Percentiles rank a stretch among this genome's conserved stretches.
These are phyloP conservation scores for Zoanthus gigantus DNA, from an alignment of 92 coral and sea anemone genomes.

Conservation along the genomic window DNA sequence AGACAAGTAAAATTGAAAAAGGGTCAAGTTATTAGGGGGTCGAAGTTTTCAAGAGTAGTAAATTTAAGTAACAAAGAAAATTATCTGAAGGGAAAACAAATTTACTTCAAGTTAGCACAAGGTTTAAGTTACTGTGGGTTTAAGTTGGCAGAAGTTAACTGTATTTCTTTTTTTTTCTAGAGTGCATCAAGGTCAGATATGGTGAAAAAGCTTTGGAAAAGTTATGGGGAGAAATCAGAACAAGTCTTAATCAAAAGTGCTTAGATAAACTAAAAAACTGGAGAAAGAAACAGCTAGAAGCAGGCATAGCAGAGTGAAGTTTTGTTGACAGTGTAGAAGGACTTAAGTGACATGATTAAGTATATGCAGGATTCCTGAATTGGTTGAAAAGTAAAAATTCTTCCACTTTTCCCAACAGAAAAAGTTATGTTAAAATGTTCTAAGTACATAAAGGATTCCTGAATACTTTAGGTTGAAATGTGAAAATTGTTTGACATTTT, in stretches of 20 bases:
- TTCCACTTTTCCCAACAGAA: constrained; percentile 7
- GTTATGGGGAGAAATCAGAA: constrained; percentile 56
- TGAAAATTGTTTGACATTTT: background rate
- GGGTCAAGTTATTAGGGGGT: background rate
- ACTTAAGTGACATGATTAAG: background rate
- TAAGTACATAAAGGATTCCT: background rate
- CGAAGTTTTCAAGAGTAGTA: background rate
- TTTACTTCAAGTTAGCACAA: constrained; percentile 3
- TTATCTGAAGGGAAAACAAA: background rate
- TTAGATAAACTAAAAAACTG: constrained; percentile 42
- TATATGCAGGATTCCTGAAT: background rate
- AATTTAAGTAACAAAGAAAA: background rate
- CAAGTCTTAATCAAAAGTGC: constrained; percentile 68
- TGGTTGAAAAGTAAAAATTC: background rate
- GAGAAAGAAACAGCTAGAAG: constrained; percentile 18
- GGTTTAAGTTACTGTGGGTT: constrained; percentile 8
- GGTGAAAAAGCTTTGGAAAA: constrained; percentile 56
- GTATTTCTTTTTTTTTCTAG: constrained; percentile 27
- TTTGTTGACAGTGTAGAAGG: background rate
- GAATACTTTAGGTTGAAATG: background rate
- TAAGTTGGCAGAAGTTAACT: background rate
- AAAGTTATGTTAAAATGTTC: background rate
- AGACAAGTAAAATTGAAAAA: background rate
- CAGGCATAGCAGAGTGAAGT: constrained; percentile 18
- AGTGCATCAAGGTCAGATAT: constrained; percentile 61